Percentiles rank a stretch among this genome's conserved stretches.
Conservation (phyloP, 2,797 vertebrate species). For the Sebastolobus altivelis region DNA sequence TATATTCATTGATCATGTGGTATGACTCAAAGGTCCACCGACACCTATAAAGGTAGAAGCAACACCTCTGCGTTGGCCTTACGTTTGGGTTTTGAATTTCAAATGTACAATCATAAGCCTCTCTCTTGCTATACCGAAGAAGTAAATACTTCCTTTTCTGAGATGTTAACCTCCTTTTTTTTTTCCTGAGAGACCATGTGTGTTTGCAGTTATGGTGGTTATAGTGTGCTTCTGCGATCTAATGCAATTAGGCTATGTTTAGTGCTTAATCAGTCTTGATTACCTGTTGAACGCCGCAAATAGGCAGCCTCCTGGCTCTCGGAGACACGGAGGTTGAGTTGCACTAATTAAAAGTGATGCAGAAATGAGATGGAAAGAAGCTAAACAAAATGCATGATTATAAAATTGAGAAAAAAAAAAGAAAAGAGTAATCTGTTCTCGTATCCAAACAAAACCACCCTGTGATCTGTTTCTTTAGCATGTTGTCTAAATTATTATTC, state of each 20-base stretch:
- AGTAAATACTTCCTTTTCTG: slow-evolving; percentile 24
- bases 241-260: slow-evolving; percentile 77
- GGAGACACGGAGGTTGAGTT: slow-evolving; percentile 51
- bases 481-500: neutral
- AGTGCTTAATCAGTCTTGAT: slow-evolving; percentile 80
- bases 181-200: slow-evolving; percentile 15
- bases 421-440: neutral
- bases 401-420: neutral
- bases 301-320: slow-evolving; percentile 55
- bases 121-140: slow-evolving; percentile 10
- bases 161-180: slow-evolving; percentile 27
- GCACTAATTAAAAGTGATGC: slow-evolving; percentile 64
- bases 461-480: neutral
- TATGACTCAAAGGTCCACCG: neutral
- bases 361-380: slow-evolving; percentile 40
- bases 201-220: slow-evolving; percentile 63
- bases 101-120: slow-evolving; percentile 16
- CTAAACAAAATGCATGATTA: slow-evolving; percentile 37
- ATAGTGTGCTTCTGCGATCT: slow-evolving; percentile 64
- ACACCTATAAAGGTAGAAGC: neutral
- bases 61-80: neutral
- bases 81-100: slow-evolving; percentile 21
- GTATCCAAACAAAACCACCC: neutral
- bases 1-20: neutral
- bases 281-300: slow-evolving; percentile 76